phyloP scores from a whole-genome alignment of 2,888 invertebrate genomes.

The Diadegma fenestrale region DNA sequence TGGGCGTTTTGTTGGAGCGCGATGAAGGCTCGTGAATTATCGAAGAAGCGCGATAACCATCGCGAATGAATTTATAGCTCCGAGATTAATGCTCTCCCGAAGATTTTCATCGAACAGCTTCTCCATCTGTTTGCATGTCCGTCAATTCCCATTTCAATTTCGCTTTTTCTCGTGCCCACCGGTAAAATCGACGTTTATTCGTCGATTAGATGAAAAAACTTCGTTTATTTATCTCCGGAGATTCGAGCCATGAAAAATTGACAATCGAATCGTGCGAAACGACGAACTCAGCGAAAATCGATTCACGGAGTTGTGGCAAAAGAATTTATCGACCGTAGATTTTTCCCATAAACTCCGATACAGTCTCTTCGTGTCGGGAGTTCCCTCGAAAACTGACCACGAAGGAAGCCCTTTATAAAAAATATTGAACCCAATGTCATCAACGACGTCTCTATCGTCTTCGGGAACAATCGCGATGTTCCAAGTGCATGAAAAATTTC shows the following conservation, averaged over 20 bases:
- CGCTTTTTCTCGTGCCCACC: background rate
- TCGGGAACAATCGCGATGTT: background rate
- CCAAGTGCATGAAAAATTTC: background rate
- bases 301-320: slow-evolving; percentile 36
- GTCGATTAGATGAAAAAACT: slow-evolving; percentile 1
- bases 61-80: slow-evolving; percentile 55
- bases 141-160: background rate
- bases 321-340: slow-evolving; percentile 44
- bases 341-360: slow-evolving; percentile 13
- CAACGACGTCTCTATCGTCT: background rate
- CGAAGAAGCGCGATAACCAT: slow-evolving; percentile 27
- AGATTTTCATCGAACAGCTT: slow-evolving; percentile 36
- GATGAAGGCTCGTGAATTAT: slow-evolving; percentile 45
- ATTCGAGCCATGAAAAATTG: slow-evolving; percentile 13
- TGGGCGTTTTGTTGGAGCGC: slow-evolving; percentile 5
- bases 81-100: slow-evolving; percentile 40
- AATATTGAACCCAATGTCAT: background rate
- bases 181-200: slow-evolving; percentile 18
- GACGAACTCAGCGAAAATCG: slow-evolving; percentile 38
- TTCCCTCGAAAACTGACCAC: background rate
- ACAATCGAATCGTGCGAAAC: slow-evolving; percentile 23
- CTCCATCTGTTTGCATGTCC: background rate
- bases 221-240: slow-evolving; percentile 18
- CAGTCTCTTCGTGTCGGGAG: background rate
- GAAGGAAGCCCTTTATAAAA: background rate